These are phyloP conservation scores for Archaeoteleia sp. DNA, from an alignment of 2,888 invertebrate genomes.

Conservation along the genomic window DNA sequence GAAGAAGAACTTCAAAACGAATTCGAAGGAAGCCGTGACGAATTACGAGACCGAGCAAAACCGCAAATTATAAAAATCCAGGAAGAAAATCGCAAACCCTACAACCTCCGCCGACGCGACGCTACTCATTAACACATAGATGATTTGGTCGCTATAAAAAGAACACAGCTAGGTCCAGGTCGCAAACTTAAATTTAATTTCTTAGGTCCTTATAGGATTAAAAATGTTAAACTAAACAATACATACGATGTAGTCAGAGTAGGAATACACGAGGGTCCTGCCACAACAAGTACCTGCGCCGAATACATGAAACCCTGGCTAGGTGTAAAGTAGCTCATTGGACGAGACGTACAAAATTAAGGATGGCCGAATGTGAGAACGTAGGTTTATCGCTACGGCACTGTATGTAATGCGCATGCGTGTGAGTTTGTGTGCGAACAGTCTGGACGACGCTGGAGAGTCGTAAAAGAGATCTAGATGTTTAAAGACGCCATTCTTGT, in stretches of 20 bases:
- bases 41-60: slow-evolving; percentile 20
- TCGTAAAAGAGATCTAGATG: too few species aligned
- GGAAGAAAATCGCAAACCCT: slow-evolving; percentile 43
- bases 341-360: slow-evolving; percentile 9
- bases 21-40: not conserved
- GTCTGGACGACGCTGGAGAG: too few species aligned
- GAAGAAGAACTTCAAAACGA: not conserved
- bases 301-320: slow-evolving; percentile 24
- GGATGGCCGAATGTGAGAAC: slow-evolving; percentile 29
- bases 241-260: slow-evolving; percentile 24
- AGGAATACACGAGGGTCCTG: slow-evolving; percentile 20
- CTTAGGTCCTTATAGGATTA: slow-evolving; percentile 44
- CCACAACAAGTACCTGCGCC: slow-evolving; percentile 13
- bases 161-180: slow-evolving; percentile 52
- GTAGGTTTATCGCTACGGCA: too few species aligned
- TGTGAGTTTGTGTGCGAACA: too few species aligned
- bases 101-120: slow-evolving; percentile 19
- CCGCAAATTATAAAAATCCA: slow-evolving; percentile 40
- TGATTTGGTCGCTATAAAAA: slow-evolving; percentile 63
- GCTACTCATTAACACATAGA: slow-evolving; percentile 47
- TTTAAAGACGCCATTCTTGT: too few species aligned
- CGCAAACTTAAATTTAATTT: slow-evolving; percentile 55
- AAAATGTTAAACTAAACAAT: slow-evolving; percentile 11
- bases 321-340: too few species aligned
- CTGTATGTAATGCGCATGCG: too few species aligned